Evolutionary conservation across 2,113 vertebrate genomes (phyloP), one percentile per base, ranked within the genome.

Genomic region (Mobula birostris): DNA sequence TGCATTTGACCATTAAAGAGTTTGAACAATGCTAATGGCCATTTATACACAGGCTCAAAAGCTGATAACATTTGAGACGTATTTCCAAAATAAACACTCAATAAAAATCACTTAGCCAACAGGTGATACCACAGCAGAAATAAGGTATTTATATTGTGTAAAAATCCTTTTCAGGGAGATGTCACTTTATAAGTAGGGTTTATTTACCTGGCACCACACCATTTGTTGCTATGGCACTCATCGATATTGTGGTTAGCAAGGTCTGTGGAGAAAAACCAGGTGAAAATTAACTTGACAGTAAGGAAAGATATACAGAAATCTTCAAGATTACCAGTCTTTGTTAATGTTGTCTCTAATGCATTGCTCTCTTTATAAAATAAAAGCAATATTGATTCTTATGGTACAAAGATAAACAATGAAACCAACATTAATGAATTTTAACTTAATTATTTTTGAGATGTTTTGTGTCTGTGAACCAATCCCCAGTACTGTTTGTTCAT

Each of bases 161-260:
- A 83, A 83, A 56, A 83, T 48, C 40, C 40, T 83, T 83, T 83
- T 19, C 19, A 7, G 36, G 4, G 58, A 63, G 11, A 5, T 4
- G 12, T 27, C 3, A 6, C 29, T 88, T 66, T 66, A 63, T 14
- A 87, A 61, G 8, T 7, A 93, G 70, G 17, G 32, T 93, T 80
- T 24, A 94, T 83, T 96, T 96, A 99, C 98, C 98, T 97, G 98
- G 98, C 94, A 99, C 98, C 0, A 99, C 98, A 2, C 99, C 99
- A 7, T 99, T 99, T 82, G 99, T 99, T 77, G 99, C 99, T 48
- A 99, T 98, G 17, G 99, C 99, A 94, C 99, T 99, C 99, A 99
- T 99, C 94, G 99, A 99, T 96, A 99, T 99, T 85, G 98, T 98
- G 0, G 98, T 99, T 95, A 99, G 96, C 98, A 99, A 98, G 0